Percentiles rank a stretch among this genome's conserved stretches.
Conservation (phyloP, 2,797 vertebrate species). For the Serranus cabrilla region DNA sequence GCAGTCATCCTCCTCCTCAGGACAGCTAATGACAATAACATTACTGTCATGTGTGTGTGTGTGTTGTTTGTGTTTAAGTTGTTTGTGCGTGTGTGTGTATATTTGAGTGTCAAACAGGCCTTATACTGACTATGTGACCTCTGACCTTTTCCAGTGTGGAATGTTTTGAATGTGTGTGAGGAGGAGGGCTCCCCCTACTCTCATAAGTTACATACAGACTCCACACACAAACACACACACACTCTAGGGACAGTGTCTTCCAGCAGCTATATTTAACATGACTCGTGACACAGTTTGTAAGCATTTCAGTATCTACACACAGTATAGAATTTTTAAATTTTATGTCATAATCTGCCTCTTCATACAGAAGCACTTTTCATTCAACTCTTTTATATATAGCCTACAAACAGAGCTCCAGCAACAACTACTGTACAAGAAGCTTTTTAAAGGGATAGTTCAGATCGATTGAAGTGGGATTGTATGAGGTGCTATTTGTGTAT, state of each 20-base stretch:
- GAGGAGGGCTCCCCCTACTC: slow-evolving; percentile 59
- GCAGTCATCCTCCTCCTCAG: slow-evolving; percentile 8
- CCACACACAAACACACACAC: slow-evolving; percentile 5
- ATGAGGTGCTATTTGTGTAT: too few species aligned
- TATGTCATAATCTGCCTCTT: background rate
- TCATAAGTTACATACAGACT: slow-evolving; percentile 31
- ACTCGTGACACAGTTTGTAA: slow-evolving; percentile 11
- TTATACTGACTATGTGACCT: slow-evolving; percentile 70
- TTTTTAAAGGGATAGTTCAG: too few species aligned
- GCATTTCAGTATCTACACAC: slow-evolving; percentile 4
- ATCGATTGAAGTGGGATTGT: too few species aligned
- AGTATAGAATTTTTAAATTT: background rate
- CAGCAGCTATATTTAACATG: slow-evolving; percentile 30
- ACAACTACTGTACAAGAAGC: too few species aligned
- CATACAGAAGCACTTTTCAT: slow-evolving; percentile 1
- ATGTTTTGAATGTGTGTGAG: slow-evolving; percentile 80
- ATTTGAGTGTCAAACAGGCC: slow-evolving; percentile 52
- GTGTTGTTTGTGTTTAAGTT: slow-evolving; percentile 24
- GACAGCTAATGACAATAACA: slow-evolving; percentile 23
- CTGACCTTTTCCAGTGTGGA: slow-evolving; percentile 76
- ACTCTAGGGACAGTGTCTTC: slow-evolving; percentile 38
- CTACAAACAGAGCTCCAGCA: too few species aligned
- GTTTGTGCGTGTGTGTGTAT: slow-evolving; percentile 16
- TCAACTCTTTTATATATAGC: background rate
- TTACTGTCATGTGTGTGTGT: slow-evolving; percentile 14